A percentile compares a stretch with the other conserved stretches of the same genome.
phyloP scores from a whole-genome alignment of 1,140 invertebrate genomes.

The Panonychus citri region DNA sequence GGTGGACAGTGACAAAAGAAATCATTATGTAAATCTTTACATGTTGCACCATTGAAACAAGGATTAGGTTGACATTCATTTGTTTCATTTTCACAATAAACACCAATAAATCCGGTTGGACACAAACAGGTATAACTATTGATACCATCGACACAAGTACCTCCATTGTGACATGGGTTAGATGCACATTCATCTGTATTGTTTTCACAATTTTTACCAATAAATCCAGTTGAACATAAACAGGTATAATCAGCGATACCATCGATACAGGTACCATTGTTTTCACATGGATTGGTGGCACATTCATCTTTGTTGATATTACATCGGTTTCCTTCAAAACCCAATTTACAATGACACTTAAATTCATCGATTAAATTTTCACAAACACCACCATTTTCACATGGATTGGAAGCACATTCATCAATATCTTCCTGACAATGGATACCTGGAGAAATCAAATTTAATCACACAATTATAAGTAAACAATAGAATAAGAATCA shows the following conservation, averaged over 20 bases:
- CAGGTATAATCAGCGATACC: slow-evolving; percentile 45
- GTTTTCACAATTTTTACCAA: slow-evolving; percentile 65
- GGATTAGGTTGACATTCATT: slow-evolving; percentile 57
- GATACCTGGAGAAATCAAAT: slow-evolving; percentile 35
- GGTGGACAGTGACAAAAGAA: slow-evolving; percentile 13
- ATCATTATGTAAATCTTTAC: slow-evolving; percentile 43
- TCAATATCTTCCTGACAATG: slow-evolving; percentile 69
- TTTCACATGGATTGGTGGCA: slow-evolving; percentile 44
- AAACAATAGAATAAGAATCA: too few relatives aligned
- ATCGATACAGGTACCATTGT: slow-evolving; percentile 38
- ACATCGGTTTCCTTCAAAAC: slow-evolving; percentile 13
- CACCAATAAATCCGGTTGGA: slow-evolving; percentile 59
- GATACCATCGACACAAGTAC: slow-evolving; percentile 21
- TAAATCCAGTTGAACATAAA: slow-evolving; percentile 73
- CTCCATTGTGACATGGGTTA: slow-evolving; percentile 62
- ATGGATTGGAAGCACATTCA: slow-evolving; percentile 61
- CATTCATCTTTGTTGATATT: slow-evolving; percentile 47
- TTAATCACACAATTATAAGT: too few relatives aligned
- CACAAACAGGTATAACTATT: slow-evolving; percentile 13
- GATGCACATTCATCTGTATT: slow-evolving; percentile 51
- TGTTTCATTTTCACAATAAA: slow-evolving; percentile 60
- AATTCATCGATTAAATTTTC: slow-evolving; percentile 7
- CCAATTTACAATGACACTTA: slow-evolving; percentile 29
- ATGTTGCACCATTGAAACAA: slow-evolving; percentile 82
- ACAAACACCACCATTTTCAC: slow-evolving; percentile 30